phyloP scores from a whole-genome alignment of 2,113 vertebrate species.

The Petrocephalus zakoni region DNA sequence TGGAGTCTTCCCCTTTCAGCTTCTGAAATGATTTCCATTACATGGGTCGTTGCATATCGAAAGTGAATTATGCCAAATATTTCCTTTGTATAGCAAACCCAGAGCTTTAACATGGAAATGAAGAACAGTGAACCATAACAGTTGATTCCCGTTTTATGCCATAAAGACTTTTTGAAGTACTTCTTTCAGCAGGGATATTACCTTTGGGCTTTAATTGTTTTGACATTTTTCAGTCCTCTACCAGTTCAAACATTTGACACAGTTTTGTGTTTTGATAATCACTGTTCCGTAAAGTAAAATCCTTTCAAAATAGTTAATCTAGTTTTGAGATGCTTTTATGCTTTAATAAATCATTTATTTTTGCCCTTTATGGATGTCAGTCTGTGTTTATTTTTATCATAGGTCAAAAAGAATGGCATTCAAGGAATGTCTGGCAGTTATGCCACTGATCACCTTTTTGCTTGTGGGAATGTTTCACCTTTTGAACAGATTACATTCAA shows the following conservation, averaged over 20 bases:
- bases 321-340: background rate
- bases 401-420: background rate
- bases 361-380: background rate
- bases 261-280: background rate
- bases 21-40: background rate
- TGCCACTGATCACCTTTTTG: background rate
- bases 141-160: background rate
- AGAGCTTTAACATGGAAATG: background rate
- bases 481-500: conserved; percentile 3
- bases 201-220: background rate
- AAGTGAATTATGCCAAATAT: background rate
- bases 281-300: background rate
- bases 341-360: background rate
- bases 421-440: background rate
- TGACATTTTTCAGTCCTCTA: background rate
- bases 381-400: background rate
- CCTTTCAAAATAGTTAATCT: background rate
- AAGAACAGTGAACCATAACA: background rate
- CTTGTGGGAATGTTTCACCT: background rate
- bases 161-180: background rate
- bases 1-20: background rate
- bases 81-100: background rate
- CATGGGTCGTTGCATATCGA: background rate
- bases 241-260: background rate
- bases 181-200: background rate